These are phyloP conservation scores for Neodiprion lecontei DNA, from an alignment of 1,140 invertebrate species.

Conservation along the genomic window DNA sequence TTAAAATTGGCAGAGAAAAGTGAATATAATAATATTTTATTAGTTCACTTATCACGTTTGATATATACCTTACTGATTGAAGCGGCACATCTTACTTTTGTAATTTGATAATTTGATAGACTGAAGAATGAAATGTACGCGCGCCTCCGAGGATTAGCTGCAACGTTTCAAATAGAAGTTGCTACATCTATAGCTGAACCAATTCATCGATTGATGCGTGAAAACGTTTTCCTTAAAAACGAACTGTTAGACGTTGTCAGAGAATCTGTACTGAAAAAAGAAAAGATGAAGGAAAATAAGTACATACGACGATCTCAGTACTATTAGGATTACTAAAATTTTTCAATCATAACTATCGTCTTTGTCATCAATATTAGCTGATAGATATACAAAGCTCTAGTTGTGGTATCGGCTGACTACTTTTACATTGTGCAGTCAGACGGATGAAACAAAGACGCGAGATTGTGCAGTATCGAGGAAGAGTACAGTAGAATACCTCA, in stretches of 20 bases:
- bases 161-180: conserved; percentile 41
- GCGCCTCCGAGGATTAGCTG: conserved; percentile 36
- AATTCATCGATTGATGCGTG: conserved; percentile 40
- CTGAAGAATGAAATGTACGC: conserved; percentile 45
- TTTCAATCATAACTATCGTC: not conserved
- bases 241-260: conserved; percentile 7
- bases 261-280: conserved; percentile 6
- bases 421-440: not conserved
- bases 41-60: not conserved
- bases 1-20: conserved; percentile 45
- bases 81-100: conserved; percentile 9
- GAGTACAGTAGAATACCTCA: not conserved
- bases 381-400: too few relatives aligned
- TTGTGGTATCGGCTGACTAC: not conserved
- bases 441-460: not conserved
- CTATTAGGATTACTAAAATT: not conserved
- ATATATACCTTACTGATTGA: not conserved
- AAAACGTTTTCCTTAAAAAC: conserved; percentile 45
- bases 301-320: conserved; percentile 30
- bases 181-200: conserved; percentile 28
- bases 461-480: not conserved
- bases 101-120: conserved; percentile 31
- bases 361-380: not conserved
- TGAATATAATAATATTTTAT: conserved; percentile 23
- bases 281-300: conserved; percentile 5